These are phyloP conservation scores for Elymnias hypermnestra DNA, from an alignment of 1,140 invertebrate genomes.

Conservation along the genomic window DNA sequence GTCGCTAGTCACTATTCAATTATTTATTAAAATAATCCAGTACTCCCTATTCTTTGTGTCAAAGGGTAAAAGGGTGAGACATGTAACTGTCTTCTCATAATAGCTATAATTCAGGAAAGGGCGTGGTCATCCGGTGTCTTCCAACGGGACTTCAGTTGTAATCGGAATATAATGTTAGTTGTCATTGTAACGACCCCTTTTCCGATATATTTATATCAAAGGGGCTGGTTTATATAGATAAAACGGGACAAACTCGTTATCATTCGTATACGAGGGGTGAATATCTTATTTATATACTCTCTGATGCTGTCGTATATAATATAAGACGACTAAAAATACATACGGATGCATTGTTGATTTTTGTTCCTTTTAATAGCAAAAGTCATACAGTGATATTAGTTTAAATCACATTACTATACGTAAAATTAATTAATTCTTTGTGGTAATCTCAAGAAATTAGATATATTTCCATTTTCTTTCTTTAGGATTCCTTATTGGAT, in stretches of 20 bases:
- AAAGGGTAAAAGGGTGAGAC: constrained; percentile 28
- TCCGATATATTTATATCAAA: constrained; percentile 1
- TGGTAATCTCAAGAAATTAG: no score
- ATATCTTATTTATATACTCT: constrained; percentile 11
- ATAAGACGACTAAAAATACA: neutral
- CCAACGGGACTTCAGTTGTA: constrained; percentile 46
- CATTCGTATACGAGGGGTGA: constrained; percentile 1
- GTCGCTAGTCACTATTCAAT: neutral
- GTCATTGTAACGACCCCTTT: constrained; percentile 23
- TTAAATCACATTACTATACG: no score
- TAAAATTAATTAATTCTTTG: no score
- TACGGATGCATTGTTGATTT: no score
- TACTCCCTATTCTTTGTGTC: constrained; percentile 3
- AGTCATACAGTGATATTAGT: no score
- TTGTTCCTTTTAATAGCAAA: no score
- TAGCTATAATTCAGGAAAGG: constrained; percentile 48
- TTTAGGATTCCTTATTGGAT: neutral
- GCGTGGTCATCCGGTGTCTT: constrained; percentile 55
- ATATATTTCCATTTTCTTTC: no score
- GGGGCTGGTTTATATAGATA: neutral
- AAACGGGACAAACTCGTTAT: constrained; percentile 17
- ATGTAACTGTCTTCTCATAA: constrained; percentile 43
- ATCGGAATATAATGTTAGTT: constrained; percentile 34
- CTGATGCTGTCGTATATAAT: no score
- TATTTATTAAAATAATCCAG: constrained; percentile 16